phyloP scores from a whole-genome alignment of 53 echinoderm and acorn worm genomes.

The Crossaster papposus region DNA sequence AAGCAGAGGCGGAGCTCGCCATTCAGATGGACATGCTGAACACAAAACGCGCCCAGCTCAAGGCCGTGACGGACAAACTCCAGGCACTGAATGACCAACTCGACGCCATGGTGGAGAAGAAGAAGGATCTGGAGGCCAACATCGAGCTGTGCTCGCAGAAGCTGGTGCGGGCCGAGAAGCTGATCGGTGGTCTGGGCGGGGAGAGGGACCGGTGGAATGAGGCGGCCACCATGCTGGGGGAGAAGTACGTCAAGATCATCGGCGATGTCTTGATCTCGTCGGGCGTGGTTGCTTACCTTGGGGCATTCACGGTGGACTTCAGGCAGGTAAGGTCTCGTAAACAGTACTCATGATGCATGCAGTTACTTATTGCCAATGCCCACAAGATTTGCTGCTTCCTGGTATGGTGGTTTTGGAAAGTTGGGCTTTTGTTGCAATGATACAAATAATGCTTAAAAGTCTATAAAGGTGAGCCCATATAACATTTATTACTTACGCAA shows the following conservation, averaged over 20 bases:
- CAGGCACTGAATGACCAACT: constrained; percentile 89
- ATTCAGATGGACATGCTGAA: constrained; percentile 96
- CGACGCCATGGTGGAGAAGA: constrained; percentile 93
- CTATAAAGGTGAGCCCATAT: too few relatives aligned
- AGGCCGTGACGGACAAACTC: constrained; percentile 91
- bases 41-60: constrained; percentile 91
- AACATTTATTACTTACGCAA: too few relatives aligned
- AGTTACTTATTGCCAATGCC: too few relatives aligned
- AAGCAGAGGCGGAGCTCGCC: constrained; percentile 90
- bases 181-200: constrained; percentile 95
- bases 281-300: constrained; percentile 94
- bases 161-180: constrained; percentile 94
- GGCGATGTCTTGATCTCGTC: constrained; percentile 98
- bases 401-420: too few relatives aligned
- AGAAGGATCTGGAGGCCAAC: constrained; percentile 94
- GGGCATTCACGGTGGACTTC: constrained; percentile 98
- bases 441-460: too few relatives aligned
- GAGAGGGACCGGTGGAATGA: constrained; percentile 96
- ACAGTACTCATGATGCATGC: too few relatives aligned
- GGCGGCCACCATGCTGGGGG: constrained; percentile 71
- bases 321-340: too few relatives aligned
- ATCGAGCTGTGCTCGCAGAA: constrained; percentile 98
- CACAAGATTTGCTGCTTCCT: too few relatives aligned
- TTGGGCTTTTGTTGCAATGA: too few relatives aligned
- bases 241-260: constrained; percentile 90